A percentile compares a stretch with the other conserved stretches of the same genome.
phyloP scores from a whole-genome alignment of 2,113 vertebrate genomes.

The Leptobrachium leishanense region DNA sequence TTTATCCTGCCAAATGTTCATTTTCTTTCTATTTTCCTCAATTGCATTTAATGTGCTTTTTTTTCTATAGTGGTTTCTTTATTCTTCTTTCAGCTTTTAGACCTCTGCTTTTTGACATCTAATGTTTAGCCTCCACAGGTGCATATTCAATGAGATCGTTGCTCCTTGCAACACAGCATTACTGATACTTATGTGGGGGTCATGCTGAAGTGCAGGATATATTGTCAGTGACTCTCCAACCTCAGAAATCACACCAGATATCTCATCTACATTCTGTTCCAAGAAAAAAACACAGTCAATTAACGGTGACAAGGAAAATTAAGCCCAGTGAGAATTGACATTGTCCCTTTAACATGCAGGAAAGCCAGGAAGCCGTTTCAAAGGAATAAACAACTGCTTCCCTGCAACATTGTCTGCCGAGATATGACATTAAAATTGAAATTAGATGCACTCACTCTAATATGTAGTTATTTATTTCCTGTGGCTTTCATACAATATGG shows the following conservation, averaged over 20 bases:
- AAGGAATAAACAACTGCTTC: background rate
- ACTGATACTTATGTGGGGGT: constrained; percentile 46
- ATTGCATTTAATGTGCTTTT: constrained; percentile 45
- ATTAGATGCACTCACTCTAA: constrained; percentile 27
- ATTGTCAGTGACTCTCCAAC: constrained; percentile 39
- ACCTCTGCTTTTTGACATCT: constrained; percentile 45
- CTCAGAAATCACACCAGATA: constrained; percentile 44
- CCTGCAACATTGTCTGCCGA: background rate
- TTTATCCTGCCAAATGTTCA: constrained; percentile 47
- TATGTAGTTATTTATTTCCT: constrained; percentile 57
- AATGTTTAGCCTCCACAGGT: constrained; percentile 46
- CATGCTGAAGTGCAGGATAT: constrained; percentile 7
- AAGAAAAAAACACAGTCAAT: constrained; percentile 42
- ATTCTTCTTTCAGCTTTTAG: constrained; percentile 45
- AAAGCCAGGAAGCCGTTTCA: background rate
- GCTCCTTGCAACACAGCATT: constrained; percentile 39
- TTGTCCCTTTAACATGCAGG: background rate
- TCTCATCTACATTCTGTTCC: constrained; percentile 45
- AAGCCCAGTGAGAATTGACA: background rate
- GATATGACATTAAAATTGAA: background rate
- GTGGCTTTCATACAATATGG: constrained; percentile 51
- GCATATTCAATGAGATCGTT: constrained; percentile 43
- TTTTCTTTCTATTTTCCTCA: constrained; percentile 30
- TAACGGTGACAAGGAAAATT: constrained; percentile 48
- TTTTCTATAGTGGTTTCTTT: constrained; percentile 27